These are phyloP conservation scores for Alentia gelatinosa DNA, from an alignment of 2,888 invertebrate genomes.

Conservation along the genomic window DNA sequence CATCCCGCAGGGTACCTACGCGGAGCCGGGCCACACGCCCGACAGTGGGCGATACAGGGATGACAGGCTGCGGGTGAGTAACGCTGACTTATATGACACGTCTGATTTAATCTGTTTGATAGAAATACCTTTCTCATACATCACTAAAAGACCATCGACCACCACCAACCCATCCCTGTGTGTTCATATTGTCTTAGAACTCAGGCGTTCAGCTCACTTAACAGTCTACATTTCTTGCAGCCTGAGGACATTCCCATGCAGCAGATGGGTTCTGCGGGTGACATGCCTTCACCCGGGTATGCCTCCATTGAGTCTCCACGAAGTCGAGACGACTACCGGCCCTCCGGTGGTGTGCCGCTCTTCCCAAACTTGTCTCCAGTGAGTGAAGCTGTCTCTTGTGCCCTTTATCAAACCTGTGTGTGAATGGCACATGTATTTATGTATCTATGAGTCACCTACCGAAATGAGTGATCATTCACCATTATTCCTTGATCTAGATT, in stretches of 20 bases:
- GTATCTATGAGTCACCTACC: too few relatives aligned
- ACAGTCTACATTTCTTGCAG: too few relatives aligned
- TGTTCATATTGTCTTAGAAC: too few relatives aligned
- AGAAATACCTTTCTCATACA: too few relatives aligned
- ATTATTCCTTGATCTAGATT: not conserved
- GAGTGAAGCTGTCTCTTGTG: too few relatives aligned
- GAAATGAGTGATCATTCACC: not conserved
- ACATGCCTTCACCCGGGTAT: slow-evolving; percentile 67
- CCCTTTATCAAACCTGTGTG: not conserved
- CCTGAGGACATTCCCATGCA: slow-evolving; percentile 76
- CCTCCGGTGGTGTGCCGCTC: slow-evolving; percentile 74
- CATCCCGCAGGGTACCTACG: not conserved
- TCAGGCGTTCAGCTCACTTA: too few relatives aligned
- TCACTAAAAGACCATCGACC: too few relatives aligned
- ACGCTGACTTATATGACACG: slow-evolving; percentile 53
- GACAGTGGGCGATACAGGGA: slow-evolving; percentile 44
- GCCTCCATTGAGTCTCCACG: slow-evolving; percentile 68
- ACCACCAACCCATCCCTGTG: too few relatives aligned
- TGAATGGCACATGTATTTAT: not conserved
- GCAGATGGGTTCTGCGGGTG: slow-evolving; percentile 69
- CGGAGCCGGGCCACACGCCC: slow-evolving; percentile 6
- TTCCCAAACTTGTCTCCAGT: slow-evolving; percentile 73
- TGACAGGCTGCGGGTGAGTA: slow-evolving; percentile 48
- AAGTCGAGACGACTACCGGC: slow-evolving; percentile 66
- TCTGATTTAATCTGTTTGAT: too few relatives aligned